Percentiles rank a stretch among this genome's conserved stretches.
phyloP scores from a whole-genome alignment of 2,797 vertebrate species.

The Ctenochaetus hawaiiensis region DNA sequence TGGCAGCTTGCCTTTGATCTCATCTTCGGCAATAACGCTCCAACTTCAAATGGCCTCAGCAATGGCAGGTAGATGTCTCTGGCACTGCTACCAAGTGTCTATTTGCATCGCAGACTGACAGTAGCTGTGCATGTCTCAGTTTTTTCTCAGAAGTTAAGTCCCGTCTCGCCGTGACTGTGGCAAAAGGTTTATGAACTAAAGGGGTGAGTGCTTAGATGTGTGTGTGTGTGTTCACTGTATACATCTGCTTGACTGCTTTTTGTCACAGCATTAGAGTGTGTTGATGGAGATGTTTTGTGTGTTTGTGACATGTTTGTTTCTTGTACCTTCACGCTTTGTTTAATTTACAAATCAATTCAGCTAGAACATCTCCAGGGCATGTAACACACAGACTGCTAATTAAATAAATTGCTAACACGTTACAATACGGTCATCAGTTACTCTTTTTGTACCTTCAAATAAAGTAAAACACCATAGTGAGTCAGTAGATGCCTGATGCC shows the following conservation, averaged over 20 bases:
- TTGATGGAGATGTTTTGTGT: slow-evolving; percentile 41
- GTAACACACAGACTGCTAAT: slow-evolving; percentile 42
- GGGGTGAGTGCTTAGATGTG: neutral
- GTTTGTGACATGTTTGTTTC: slow-evolving; percentile 40
- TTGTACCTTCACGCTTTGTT: slow-evolving; percentile 28
- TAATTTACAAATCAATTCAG: slow-evolving; percentile 43
- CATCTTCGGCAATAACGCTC: slow-evolving; percentile 69
- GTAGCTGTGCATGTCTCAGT: slow-evolving; percentile 31
- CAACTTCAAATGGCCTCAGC: slow-evolving; percentile 79
- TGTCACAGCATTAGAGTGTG: slow-evolving; percentile 14
- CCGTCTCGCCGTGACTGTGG: slow-evolving; percentile 34
- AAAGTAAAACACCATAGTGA: too few relatives aligned
- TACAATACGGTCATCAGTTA: too few relatives aligned
- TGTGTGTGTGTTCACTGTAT: neutral
- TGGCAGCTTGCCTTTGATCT: slow-evolving; percentile 74
- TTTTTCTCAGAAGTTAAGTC: slow-evolving; percentile 46
- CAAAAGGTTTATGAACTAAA: slow-evolving; percentile 46
- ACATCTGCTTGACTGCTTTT: slow-evolving; percentile 24
- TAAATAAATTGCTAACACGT: slow-evolving; percentile 22
- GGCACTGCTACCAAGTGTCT: slow-evolving; percentile 42
- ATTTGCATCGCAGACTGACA: slow-evolving; percentile 68
- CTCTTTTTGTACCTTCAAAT: too few relatives aligned
- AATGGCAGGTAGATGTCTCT: slow-evolving; percentile 71
- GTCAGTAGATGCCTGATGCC: too few relatives aligned
- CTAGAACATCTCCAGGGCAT: slow-evolving; percentile 26